phyloP scores from a whole-genome alignment of 2,113 vertebrate species.

The Caretta caretta region DNA sequence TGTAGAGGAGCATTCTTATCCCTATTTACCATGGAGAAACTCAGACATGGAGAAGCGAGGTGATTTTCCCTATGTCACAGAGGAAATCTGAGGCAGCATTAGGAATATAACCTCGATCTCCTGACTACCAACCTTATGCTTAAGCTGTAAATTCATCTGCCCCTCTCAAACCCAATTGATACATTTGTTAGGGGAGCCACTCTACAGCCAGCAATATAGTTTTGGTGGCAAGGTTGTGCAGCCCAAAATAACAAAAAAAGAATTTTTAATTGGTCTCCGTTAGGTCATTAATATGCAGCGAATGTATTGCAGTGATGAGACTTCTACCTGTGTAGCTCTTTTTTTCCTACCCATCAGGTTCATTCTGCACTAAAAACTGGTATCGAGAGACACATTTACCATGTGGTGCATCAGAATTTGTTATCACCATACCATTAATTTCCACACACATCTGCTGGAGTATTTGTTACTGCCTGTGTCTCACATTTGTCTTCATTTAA shows the following conservation, averaged over 20 bases:
- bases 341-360: not conserved
- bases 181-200: not conserved
- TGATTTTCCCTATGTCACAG: accelerated
- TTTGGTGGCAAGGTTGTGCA: not conserved
- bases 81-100: not conserved
- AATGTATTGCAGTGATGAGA: not conserved
- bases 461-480: conserved; percentile 58
- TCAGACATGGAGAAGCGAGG: not conserved
- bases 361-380: conserved; percentile 27
- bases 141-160: not conserved
- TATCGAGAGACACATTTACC: not conserved
- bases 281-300: not conserved
- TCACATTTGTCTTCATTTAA: conserved; percentile 78
- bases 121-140: not conserved
- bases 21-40: not conserved
- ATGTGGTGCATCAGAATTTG: conserved; percentile 51
- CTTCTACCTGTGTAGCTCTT: not conserved
- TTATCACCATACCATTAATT: conserved; percentile 76
- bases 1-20: conserved; percentile 38
- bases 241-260: not conserved
- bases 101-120: not conserved
- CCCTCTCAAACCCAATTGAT: not conserved
- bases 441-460: conserved; percentile 72
- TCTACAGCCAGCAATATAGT: not conserved
- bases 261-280: not conserved